Evolutionary conservation across 1,140 invertebrate genomes (phyloP).

Genomic region (Tetragnatha versicolor): DNA sequence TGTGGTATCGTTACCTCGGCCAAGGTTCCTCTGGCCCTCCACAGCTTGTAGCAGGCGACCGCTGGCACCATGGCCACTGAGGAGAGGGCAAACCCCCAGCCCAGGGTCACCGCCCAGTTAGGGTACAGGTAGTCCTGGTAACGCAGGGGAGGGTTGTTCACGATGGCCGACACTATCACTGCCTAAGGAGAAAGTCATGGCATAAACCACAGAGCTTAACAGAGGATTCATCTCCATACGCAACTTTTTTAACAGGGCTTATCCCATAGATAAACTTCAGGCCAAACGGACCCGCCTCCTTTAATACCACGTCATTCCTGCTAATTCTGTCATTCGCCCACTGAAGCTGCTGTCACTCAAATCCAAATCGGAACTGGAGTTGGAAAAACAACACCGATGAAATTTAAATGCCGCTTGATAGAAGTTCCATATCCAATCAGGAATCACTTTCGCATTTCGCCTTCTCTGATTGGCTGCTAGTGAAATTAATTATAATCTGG

Average conservation of each 20-base stretch:
- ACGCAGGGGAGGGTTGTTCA: conserved; percentile 73
- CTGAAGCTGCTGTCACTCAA: too few relatives aligned
- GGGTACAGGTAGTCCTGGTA: conserved; percentile 77
- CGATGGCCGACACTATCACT: conserved; percentile 76
- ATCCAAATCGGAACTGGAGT: too few relatives aligned
- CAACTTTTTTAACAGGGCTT: background rate
- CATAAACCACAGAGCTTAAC: background rate
- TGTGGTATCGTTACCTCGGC: conserved; percentile 50
- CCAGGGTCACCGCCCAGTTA: conserved; percentile 75
- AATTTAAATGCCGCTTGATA: too few relatives aligned
- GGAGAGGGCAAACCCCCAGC: conserved; percentile 75
- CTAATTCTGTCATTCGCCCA: too few relatives aligned
- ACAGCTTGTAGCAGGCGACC: conserved; percentile 53
- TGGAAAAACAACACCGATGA: too few relatives aligned
- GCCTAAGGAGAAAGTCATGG: conserved; percentile 66
- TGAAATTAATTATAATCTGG: too few relatives aligned
- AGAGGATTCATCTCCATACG: background rate
- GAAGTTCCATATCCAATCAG: too few relatives aligned
- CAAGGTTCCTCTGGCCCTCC: conserved; percentile 47
- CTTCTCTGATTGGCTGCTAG: too few relatives aligned
- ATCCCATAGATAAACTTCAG: too few relatives aligned
- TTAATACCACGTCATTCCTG: too few relatives aligned
- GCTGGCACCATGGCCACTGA: conserved; percentile 77
- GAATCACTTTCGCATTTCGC: too few relatives aligned
- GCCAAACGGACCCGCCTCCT: too few relatives aligned